Evolutionary conservation across 2,113 vertebrate species (phyloP).

Genomic region (Steatornis caripensis): DNA sequence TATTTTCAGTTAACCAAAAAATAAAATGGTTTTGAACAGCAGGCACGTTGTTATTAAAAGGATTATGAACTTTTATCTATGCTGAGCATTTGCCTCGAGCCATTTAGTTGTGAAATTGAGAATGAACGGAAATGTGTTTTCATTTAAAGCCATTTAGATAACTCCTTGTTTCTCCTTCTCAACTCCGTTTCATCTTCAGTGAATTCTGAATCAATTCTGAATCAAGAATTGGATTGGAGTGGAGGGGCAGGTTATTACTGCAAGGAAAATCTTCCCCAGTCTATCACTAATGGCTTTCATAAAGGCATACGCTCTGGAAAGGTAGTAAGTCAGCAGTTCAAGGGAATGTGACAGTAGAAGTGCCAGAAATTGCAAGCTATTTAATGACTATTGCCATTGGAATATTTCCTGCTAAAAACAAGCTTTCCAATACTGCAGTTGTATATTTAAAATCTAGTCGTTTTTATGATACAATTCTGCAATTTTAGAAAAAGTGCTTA

Average conservation of each 20-base stretch:
- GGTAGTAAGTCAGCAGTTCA: background rate
- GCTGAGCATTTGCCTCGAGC: background rate
- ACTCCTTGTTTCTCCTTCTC: background rate
- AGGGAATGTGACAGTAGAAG: background rate
- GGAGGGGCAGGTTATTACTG: background rate
- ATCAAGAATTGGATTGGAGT: background rate
- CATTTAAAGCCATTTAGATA: background rate
- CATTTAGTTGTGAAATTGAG: slow-evolving; percentile 7
- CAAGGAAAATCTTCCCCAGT: background rate
- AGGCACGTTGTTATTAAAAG: background rate
- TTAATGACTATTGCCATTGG: background rate
- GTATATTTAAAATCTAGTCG: background rate
- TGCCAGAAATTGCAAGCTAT: background rate
- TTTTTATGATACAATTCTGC: background rate
- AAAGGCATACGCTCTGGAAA: background rate
- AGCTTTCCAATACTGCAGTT: background rate
- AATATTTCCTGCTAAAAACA: background rate
- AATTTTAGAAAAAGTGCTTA: background rate
- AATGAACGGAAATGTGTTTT: slow-evolving; percentile 9
- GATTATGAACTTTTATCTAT: slow-evolving; percentile 9
- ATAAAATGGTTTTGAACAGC: background rate
- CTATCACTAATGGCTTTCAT: background rate
- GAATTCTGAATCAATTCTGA: background rate
- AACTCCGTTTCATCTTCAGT: background rate
- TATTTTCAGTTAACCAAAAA: slow-evolving; percentile 1